Conservation (phyloP, 2,797 vertebrate genomes). For the Anabacerthia variegaticeps region DNA sequence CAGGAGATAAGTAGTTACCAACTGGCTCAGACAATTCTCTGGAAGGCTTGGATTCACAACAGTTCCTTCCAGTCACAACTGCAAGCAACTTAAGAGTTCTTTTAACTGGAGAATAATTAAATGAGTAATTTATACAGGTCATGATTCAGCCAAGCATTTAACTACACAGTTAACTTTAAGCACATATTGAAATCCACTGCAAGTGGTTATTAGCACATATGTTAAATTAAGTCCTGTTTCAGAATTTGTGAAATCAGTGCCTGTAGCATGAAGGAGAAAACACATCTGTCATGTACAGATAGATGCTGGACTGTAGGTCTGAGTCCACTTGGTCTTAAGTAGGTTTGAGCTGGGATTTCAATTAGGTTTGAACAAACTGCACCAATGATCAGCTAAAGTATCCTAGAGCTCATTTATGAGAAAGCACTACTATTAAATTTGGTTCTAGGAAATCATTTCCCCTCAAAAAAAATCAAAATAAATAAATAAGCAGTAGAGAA, state of each 20-base stretch:
- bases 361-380: neutral
- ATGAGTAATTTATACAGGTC: neutral
- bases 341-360: neutral
- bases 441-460: neutral
- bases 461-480: neutral
- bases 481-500: too few species aligned
- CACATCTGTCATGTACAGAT: neutral
- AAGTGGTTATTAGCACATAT: neutral
- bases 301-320: neutral
- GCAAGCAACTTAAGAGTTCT: neutral
- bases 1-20: neutral
- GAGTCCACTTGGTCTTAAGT: neutral
- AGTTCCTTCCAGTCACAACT: slow-evolving; percentile 18
- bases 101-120: slow-evolving; percentile 26
- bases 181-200: neutral
- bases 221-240: neutral
- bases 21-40: neutral
- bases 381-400: neutral
- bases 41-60: neutral
- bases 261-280: neutral
- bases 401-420: neutral
- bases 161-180: neutral
- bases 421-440: neutral
- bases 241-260: neutral
- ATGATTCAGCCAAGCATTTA: slow-evolving; percentile 32